Conservation (phyloP, 1,140 invertebrate species). For the Penaeus chinensis region DNA sequence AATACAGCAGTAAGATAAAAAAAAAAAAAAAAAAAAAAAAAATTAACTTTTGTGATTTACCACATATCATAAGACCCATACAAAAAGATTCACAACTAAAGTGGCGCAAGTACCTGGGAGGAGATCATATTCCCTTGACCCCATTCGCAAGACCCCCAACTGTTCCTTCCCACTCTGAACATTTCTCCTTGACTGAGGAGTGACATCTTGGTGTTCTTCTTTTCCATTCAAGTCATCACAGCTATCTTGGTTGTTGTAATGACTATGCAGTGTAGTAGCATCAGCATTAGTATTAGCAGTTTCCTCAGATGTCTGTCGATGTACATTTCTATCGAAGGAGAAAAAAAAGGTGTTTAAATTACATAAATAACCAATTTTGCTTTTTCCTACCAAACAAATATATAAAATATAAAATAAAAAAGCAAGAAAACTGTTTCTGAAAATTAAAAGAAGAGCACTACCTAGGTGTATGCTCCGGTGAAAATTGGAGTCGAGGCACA, state of each 20-base stretch:
- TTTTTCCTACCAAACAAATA: too few relatives aligned
- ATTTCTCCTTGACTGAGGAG: neutral
- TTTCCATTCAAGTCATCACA: neutral
- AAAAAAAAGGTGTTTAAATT: too few relatives aligned
- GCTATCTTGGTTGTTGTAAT: constrained; percentile 3
- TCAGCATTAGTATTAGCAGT: too few relatives aligned
- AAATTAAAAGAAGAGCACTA: neutral
- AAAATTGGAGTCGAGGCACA: constrained; percentile 22
- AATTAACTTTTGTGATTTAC: too few relatives aligned
- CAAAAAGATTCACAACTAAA: neutral
- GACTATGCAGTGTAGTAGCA: neutral
- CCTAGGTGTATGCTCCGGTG: constrained; percentile 5
- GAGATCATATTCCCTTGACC: constrained; percentile 38
- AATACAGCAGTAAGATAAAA: too few relatives aligned
- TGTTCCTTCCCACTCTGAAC: neutral
- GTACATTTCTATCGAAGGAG: too few relatives aligned
- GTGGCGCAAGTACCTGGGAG: constrained; percentile 19
- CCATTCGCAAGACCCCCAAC: constrained; percentile 30
- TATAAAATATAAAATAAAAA: neutral
- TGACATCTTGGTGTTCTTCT: neutral
- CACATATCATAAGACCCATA: neutral
- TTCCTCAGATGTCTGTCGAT: too few relatives aligned
- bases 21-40: too few relatives aligned
- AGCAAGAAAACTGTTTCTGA: neutral
- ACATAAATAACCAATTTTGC: too few relatives aligned